These are phyloP conservation scores for Heterochromis multidens DNA, from an alignment of 2,113 vertebrate species.

Conservation along the genomic window DNA sequence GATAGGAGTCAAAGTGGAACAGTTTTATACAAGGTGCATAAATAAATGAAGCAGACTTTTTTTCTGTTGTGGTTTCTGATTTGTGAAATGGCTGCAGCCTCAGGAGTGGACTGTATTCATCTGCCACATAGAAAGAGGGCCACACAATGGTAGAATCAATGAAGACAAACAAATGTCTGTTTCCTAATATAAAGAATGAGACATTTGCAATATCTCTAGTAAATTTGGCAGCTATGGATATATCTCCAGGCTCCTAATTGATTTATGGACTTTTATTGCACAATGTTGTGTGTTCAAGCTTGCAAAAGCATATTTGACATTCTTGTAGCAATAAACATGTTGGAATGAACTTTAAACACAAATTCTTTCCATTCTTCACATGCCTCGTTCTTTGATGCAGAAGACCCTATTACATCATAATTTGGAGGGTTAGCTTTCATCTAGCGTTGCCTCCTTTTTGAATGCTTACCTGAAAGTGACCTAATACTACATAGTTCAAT, in stretches of 20 bases:
- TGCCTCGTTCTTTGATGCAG: too few relatives aligned
- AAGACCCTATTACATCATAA: too few relatives aligned
- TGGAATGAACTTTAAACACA: background rate
- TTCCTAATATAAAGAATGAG: background rate
- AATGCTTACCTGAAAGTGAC: background rate
- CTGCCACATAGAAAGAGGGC: too few relatives aligned
- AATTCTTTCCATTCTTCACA: too few relatives aligned
- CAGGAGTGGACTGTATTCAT: background rate
- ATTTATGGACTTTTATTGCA: background rate
- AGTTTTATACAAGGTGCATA: background rate
- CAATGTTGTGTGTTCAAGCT: background rate
- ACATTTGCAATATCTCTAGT: background rate
- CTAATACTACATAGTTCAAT: background rate
- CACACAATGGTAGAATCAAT: too few relatives aligned
- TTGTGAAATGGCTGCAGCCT: background rate
- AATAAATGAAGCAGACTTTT: background rate
- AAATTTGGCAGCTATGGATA: background rate
- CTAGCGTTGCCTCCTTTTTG: background rate
- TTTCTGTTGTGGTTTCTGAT: background rate
- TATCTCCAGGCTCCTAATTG: background rate
- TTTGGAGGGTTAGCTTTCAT: background rate
- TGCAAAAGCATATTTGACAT: fast-evolving
- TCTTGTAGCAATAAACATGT: background rate
- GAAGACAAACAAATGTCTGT: background rate
- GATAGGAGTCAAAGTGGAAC: background rate